These are phyloP conservation scores for Nyctibius grandis DNA, from an alignment of 2,797 vertebrate genomes.

Conservation along the genomic window DNA sequence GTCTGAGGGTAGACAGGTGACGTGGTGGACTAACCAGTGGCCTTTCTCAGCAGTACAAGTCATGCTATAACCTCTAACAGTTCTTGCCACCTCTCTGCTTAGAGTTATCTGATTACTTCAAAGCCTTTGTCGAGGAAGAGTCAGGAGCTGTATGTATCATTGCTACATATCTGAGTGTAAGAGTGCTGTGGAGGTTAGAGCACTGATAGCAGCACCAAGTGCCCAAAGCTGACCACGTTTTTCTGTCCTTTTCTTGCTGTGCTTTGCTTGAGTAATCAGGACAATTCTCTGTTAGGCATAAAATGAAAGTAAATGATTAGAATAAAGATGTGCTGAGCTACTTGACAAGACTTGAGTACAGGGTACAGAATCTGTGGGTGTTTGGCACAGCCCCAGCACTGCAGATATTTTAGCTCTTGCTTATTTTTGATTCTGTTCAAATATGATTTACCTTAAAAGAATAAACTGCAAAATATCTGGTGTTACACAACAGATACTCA, in stretches of 20 bases:
- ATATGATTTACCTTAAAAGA: constrained; percentile 41
- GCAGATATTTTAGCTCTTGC: constrained; percentile 62
- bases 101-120: background rate
- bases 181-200: background rate
- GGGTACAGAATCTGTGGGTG: constrained; percentile 59
- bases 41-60: background rate
- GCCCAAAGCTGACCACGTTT: background rate
- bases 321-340: constrained; percentile 59
- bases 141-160: background rate
- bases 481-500: constrained; percentile 33
- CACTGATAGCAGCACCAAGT: background rate
- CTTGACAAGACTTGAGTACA: constrained; percentile 53
- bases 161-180: fast-evolving
- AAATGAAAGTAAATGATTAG: constrained; percentile 45
- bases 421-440: constrained; percentile 62
- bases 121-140: background rate
- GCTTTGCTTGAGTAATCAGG: constrained; percentile 47
- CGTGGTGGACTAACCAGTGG: background rate
- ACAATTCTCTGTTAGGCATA: constrained; percentile 29
- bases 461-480: background rate
- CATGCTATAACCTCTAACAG: background rate
- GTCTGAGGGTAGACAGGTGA: background rate
- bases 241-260: background rate
- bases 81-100: background rate
- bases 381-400: constrained; percentile 58